phyloP scores from a whole-genome alignment of 1,140 invertebrate genomes.

The Drosophila simulans region DNA sequence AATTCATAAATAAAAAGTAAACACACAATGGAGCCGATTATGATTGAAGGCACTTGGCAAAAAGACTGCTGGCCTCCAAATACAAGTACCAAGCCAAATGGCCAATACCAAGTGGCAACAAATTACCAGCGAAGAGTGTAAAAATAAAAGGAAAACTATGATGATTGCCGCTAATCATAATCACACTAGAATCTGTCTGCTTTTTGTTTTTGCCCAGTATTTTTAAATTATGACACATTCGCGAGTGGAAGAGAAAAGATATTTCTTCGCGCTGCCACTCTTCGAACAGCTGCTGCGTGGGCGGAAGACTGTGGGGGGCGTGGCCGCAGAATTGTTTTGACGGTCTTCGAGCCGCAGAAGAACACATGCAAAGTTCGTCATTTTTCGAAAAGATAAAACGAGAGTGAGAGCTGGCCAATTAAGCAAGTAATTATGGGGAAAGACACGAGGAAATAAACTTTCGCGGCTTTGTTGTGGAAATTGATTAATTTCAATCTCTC shows the following conservation, averaged over 20 bases:
- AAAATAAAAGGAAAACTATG: constrained; percentile 6
- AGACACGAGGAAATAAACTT: constrained; percentile 70
- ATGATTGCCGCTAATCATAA: constrained; percentile 57
- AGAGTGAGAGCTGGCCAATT: constrained; percentile 51
- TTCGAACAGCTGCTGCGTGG: constrained; percentile 74
- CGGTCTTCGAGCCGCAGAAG: constrained; percentile 40
- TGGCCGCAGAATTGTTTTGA: constrained; percentile 31
- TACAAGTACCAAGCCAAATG: constrained; percentile 13
- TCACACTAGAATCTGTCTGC: constrained; percentile 48
- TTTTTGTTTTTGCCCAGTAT: constrained; percentile 40
- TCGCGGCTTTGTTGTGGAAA: constrained; percentile 57
- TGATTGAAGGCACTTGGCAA: constrained; percentile 32
- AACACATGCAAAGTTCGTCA: constrained; percentile 52
- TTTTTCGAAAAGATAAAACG: constrained; percentile 2
- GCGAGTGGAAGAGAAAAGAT: constrained; percentile 21
- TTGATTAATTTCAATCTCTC: constrained; percentile 67
- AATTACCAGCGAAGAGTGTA: constrained; percentile 20
- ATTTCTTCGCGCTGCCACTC: constrained; percentile 27
- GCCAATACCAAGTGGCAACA: constrained; percentile 32
- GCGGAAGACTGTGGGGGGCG: constrained; percentile 38
- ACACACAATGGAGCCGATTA: constrained; percentile 43
- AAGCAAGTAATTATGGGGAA: constrained; percentile 58
- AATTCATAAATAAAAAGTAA: constrained; percentile 53
- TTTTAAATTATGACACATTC: constrained; percentile 79
- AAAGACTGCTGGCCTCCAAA: constrained; percentile 30